Conservation (phyloP, 2,888 invertebrate genomes). For the Hydrotaea diabolus region DNA sequence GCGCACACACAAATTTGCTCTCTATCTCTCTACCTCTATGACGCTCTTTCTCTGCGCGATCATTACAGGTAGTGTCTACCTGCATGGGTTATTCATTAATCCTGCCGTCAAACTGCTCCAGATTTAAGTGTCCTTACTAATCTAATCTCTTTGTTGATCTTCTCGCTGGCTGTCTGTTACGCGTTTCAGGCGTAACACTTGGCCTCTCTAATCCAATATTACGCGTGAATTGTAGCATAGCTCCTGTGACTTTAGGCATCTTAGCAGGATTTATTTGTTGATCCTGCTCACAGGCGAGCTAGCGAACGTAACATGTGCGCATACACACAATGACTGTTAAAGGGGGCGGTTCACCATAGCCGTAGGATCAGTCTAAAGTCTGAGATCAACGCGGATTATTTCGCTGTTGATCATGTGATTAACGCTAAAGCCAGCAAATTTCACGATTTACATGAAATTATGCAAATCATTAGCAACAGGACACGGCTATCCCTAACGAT, state of each 20-base stretch:
- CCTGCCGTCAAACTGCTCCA: slow-evolving; percentile 38
- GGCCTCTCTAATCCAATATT: slow-evolving; percentile 46
- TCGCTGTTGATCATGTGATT: slow-evolving; percentile 44
- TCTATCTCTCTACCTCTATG: background rate
- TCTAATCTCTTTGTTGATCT: slow-evolving; percentile 29
- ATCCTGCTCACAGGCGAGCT: slow-evolving; percentile 28
- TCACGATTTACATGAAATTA: slow-evolving; percentile 46
- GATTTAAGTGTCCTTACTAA: slow-evolving; percentile 43
- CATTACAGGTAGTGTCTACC: too few species aligned
- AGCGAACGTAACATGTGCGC: slow-evolving; percentile 37
- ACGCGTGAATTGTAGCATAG: slow-evolving; percentile 30
- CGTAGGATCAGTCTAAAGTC: slow-evolving; percentile 29
- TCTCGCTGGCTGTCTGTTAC: background rate
- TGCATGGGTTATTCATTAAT: slow-evolving; percentile 43
- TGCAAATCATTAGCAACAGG: slow-evolving; percentile 44
- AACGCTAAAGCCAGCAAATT: background rate
- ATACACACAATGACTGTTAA: background rate
- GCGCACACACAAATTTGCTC: background rate
- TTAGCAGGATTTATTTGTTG: slow-evolving; percentile 41
- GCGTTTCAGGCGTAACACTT: slow-evolving; percentile 25
- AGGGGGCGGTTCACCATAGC: background rate
- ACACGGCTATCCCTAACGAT: background rate
- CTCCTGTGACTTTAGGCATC: background rate
- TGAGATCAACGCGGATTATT: slow-evolving; percentile 39
- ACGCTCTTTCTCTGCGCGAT: too few species aligned